Base-by-base conservation (phyloP, 2,888 invertebrate species). In the Calliscelio sp. region DNA sequence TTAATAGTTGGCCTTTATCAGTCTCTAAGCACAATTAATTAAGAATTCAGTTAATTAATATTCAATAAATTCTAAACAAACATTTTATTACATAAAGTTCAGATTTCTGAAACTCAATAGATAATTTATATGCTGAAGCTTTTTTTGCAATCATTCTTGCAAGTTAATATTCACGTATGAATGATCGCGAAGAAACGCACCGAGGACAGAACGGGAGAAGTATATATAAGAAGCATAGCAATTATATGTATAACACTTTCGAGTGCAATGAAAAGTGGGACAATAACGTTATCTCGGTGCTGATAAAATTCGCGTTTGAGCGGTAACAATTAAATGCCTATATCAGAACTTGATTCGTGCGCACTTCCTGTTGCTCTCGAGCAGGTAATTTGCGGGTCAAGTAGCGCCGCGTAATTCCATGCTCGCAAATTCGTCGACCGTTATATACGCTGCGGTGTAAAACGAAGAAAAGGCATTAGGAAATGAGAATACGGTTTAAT, bases 381-480 rank as follows among this genome's bases (percentile, higher is more conserved):
- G 61, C 73, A 78, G 71, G 82, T 71, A 71, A 77, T 77, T 82
- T 77, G 77, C 82, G 66, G 82, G 82, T 82, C 82, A 77, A 82
- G 71, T 57, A 77, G 77, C 74, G 41, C 59, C 77, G 44, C 57
- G 77, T 71, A 82, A 77, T 83, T 83, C 73, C 82, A 77, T n/a
- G 66, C 73, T 83, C 82, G 82, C 82, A 83, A 83, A 83, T 83
- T 73, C 78, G 28, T 51, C 32, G 61, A 83, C 78, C 82, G 82
- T 83, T 83, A 83, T 83, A 73, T 68, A 59, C 53, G 82, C 35
- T 22, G 46, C 77, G 59, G 49, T 78, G 78, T 83, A 83, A 83
- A 78, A 83, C 82, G 78, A 83, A 83, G 82, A 78, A 83, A 83
- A 83, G 66, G 65, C 78, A 83, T 83, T 83, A 83, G 83, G 73